Evolutionary conservation across 2,113 vertebrate genomes (phyloP), one percentile per base, ranked within the genome.

Genomic region (Sebastes schlegelii): DNA sequence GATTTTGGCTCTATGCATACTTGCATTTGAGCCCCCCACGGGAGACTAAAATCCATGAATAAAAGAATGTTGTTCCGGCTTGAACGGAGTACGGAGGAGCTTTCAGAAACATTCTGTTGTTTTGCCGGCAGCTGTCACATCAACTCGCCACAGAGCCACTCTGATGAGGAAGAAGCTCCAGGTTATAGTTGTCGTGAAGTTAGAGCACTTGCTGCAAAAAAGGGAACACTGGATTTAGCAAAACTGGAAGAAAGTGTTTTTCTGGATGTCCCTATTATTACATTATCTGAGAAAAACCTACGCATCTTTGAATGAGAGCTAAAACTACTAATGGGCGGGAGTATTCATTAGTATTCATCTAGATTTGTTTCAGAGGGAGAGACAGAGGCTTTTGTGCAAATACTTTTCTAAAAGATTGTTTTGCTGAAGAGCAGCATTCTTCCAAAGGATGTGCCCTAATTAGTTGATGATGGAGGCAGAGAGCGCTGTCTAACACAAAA

Each of bases 61-160:
- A 87, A 61, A 79, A 34, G 67, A 68, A 42, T 1, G 40, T 58
- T 65, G 68, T 80, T 81, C 16, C 11, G 46, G n/a, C 62, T 61
- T 49, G 23, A 84, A 60, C 57, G 80, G 16, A 17, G 60, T 23
- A 43, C 23, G 55, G 26, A 71, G 17, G 60, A 52, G 69, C 46
- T 58, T 69, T 80, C 54, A 61, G 52, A 76, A 65, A 55, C 62
- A 77, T 58, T 8, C 19, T 43, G 42, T 76, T 58, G 61, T 66
- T 63, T 74, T 57, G 57, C 48, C 46, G 54, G 73, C 64, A 88
- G 74, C 58, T 81, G 82, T 76, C 82, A 80, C 78, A 57, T 74
- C 48, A 70, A 70, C 49, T 79, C 51, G 1, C 61, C 73, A 58
- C 67, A n/a, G 16, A 79, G 60, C 78, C n/a, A 21, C 46, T 51